Conservation (phyloP, 2,797 vertebrate genomes). For the Florisuga fusca region DNA sequence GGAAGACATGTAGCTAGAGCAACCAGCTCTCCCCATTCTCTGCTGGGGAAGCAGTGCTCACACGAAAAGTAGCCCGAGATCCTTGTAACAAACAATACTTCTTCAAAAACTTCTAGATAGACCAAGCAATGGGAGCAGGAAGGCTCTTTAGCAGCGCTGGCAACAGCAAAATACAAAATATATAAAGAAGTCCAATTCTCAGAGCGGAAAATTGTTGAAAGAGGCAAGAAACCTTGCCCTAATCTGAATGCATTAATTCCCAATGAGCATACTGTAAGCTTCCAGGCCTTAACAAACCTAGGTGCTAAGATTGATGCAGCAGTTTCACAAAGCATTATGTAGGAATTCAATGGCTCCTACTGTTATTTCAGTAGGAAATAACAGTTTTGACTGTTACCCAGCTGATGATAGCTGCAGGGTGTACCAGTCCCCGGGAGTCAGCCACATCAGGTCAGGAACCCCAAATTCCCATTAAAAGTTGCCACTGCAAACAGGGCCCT, state of each 20-base stretch:
- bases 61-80: not conserved
- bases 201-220: not conserved
- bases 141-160: not conserved
- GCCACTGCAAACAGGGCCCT: fast-evolving
- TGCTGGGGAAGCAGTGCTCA: not conserved
- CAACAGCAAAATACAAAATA: not conserved
- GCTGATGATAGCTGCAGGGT: not conserved
- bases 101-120: not conserved
- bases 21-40: not conserved
- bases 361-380: not conserved
- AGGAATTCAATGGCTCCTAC: not conserved
- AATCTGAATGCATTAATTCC: not conserved
- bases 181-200: not conserved
- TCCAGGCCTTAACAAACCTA: not conserved
- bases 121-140: not conserved
- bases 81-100: not conserved
- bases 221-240: not conserved
- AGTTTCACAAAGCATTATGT: not conserved
- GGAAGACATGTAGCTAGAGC: fast-evolving
- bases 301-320: not conserved
- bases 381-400: not conserved
- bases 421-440: not conserved
- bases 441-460: not conserved
- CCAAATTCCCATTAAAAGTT: not conserved
- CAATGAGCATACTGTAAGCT: not conserved